These are phyloP conservation scores for Entomyzon cyanotis DNA, from an alignment of 2,113 vertebrate genomes.

Conservation along the genomic window DNA sequence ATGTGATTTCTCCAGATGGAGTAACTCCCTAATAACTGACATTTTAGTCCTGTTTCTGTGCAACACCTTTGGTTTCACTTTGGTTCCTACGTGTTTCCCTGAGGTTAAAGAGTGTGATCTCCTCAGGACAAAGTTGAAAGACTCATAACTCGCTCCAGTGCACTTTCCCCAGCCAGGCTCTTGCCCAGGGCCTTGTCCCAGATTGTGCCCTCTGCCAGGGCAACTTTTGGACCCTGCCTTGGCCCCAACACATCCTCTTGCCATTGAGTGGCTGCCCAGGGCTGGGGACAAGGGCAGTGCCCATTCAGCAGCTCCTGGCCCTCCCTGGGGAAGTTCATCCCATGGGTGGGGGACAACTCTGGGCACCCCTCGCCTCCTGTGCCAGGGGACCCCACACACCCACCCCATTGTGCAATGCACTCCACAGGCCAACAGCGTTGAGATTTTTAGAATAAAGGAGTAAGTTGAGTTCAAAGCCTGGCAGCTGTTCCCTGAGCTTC, in stretches of 20 bases:
- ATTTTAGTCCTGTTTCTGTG: background rate
- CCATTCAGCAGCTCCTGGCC: background rate
- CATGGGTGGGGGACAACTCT: background rate
- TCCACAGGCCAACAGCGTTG: background rate
- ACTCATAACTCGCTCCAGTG: rapidly evolving
- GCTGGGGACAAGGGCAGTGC: background rate
- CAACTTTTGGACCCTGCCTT: rapidly evolving
- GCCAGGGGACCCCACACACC: rapidly evolving
- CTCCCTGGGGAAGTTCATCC: background rate
- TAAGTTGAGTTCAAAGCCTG: background rate
- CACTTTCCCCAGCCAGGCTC: background rate
- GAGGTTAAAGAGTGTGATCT: background rate
- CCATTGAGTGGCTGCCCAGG: background rate
- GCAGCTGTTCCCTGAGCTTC: background rate
- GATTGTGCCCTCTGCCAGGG: background rate
- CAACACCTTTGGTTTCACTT: background rate
- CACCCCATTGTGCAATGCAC: background rate
- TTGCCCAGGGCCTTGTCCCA: rapidly evolving
- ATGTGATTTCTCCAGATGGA: background rate
- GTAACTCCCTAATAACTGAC: background rate
- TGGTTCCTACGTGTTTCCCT: background rate
- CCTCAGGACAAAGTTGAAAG: background rate
- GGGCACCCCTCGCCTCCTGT: rapidly evolving
- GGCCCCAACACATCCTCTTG: background rate
- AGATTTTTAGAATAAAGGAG: background rate